A percentile compares a stretch with the other conserved stretches of the same genome.
Conservation (phyloP, 2,797 vertebrate genomes). For the Anabacerthia variegaticeps region DNA sequence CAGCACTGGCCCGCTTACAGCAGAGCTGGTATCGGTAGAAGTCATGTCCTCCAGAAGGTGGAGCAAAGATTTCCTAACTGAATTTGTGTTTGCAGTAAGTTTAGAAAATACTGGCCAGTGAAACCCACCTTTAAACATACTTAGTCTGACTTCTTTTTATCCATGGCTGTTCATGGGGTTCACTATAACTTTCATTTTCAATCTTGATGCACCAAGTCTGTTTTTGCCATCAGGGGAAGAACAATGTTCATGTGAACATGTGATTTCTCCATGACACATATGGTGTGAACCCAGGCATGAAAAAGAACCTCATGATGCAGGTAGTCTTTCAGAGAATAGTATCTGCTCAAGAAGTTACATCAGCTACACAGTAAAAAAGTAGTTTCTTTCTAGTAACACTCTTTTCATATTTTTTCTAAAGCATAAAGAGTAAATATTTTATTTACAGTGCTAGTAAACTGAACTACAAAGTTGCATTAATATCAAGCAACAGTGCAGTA, state of each 20-base stretch:
- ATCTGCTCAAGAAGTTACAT: neutral
- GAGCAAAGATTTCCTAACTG: neutral
- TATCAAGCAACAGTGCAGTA: neutral
- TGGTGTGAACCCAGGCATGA: neutral
- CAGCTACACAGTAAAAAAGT: neutral
- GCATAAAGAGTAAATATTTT: neutral
- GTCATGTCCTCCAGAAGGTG: neutral
- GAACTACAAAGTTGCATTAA: neutral
- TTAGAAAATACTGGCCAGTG: neutral
- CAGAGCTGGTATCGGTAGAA: neutral
- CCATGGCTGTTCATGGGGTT: neutral
- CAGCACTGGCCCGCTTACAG: neutral
- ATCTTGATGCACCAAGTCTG: neutral
- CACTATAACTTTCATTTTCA: neutral
- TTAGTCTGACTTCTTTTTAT: neutral
- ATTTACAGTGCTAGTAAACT: neutral
- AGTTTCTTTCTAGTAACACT: neutral
- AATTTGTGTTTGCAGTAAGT: neutral
- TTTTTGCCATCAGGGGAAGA: neutral
- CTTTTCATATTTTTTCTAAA: neutral
- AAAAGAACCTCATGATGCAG: accelerated
- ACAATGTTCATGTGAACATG: neutral
- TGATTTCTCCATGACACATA: neutral
- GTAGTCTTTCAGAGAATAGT: neutral
- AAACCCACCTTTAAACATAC: neutral